These are phyloP conservation scores for Festucalex cinctus DNA, from an alignment of 2,113 vertebrate genomes.

Conservation along the genomic window DNA sequence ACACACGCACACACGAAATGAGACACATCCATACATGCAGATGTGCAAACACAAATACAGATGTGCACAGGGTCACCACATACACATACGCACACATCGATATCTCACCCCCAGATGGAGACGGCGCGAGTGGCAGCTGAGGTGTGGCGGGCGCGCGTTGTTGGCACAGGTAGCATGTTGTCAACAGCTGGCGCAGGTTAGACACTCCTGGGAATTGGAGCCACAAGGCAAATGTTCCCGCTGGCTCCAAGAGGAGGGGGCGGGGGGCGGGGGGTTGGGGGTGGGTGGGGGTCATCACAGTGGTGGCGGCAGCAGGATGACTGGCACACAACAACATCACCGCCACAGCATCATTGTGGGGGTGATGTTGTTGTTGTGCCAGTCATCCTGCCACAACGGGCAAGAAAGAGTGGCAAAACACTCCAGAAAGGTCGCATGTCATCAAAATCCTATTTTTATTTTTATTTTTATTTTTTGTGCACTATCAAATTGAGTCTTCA, in stretches of 20 bases:
- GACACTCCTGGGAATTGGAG: slow-evolving; percentile 99
- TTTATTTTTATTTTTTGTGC: no score
- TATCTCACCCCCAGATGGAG: slow-evolving; percentile 86
- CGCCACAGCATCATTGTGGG: background rate
- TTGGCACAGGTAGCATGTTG: slow-evolving; percentile 98
- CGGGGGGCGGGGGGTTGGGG: no score
- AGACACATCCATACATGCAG: slow-evolving; percentile 27
- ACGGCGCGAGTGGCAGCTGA: slow-evolving; percentile 96
- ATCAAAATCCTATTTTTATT: no score
- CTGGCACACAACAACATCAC: slow-evolving; percentile 51
- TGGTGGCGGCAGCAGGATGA: slow-evolving; percentile 75
- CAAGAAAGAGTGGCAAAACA: slow-evolving; percentile 10
- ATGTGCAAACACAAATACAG: slow-evolving; percentile 58
- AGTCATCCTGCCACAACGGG: slow-evolving; percentile 18
- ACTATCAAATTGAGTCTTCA: no score
- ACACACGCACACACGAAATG: slow-evolving; percentile 27
- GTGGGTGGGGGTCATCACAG: slow-evolving; percentile 54
- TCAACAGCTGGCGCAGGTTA: slow-evolving; percentile 99
- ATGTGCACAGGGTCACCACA: slow-evolving; percentile 45
- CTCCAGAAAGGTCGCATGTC: no score
- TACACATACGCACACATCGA: slow-evolving; percentile 48
- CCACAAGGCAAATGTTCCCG: slow-evolving; percentile 98
- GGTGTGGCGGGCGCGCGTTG: slow-evolving; percentile 88
- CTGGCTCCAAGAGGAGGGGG: slow-evolving; percentile 79
- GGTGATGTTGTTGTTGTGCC: background rate